Evolutionary conservation across 2,888 invertebrate genomes (phyloP).

Genomic region (Phlogophora meticulosa): DNA sequence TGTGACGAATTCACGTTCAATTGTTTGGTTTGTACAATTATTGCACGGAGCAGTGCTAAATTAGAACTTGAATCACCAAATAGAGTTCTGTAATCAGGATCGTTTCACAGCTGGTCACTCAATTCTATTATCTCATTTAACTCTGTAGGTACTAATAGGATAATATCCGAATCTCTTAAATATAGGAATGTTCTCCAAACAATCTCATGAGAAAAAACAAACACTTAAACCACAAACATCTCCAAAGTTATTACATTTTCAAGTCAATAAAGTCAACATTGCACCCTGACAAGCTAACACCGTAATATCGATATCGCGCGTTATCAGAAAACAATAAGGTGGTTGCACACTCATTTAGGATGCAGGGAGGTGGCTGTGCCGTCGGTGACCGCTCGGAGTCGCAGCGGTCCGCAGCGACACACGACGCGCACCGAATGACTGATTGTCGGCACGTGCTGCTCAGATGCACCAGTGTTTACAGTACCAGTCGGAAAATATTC

Average conservation of each 20-base stretch:
- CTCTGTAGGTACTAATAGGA: not conserved
- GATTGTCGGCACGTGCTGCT: constrained; percentile 74
- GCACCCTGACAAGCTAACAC: constrained; percentile 21
- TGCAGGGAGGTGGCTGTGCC: constrained; percentile 64
- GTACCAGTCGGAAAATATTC: constrained; percentile 48
- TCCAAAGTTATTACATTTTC: not conserved
- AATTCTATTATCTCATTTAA: not conserved
- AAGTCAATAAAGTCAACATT: constrained; percentile 23
- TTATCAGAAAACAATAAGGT: constrained; percentile 65
- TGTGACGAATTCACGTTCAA: constrained; percentile 44
- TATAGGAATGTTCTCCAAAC: not conserved
- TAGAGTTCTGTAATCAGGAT: not conserved
- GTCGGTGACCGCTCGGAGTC: constrained; percentile 41
- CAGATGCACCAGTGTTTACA: constrained; percentile 60
- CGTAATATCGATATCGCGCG: constrained; percentile 29
- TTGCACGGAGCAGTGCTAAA: constrained; percentile 19
- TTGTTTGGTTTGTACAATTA: constrained; percentile 40
- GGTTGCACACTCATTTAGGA: constrained; percentile 62
- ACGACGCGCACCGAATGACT: constrained; percentile 75
- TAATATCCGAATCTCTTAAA: not conserved
- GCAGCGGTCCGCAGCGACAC: constrained; percentile 52
- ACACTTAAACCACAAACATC: not conserved
- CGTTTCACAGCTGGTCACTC: not conserved
- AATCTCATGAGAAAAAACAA: not conserved
- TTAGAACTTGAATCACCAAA: constrained; percentile 16